Base-by-base conservation (phyloP, 2,888 invertebrate species). In the Scaptomyza cyrtandrae region DNA sequence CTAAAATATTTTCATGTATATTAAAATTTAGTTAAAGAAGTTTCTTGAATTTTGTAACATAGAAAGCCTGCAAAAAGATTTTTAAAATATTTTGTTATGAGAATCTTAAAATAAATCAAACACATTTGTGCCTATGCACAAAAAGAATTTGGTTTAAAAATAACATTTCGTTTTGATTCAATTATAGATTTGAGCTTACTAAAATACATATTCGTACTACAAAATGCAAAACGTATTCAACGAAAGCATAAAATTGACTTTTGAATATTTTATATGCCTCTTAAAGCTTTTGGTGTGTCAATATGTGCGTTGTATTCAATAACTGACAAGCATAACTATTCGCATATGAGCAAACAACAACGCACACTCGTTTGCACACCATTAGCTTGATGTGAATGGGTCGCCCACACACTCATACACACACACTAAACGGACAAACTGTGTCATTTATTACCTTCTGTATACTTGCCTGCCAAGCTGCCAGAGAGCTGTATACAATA, bases 401-500 rank as follows among this genome's bases (percentile, higher is more conserved):
- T 19, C 29, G 56, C 41, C 46, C 43, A 33, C 27, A 57, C 19
- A 55, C 9, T 45, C 27, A 39, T 31, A 43, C 16, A 37, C 9
- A 53, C 39, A 45, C 27, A 41, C 43, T 50, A 24, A n/a, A 13
- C 50, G 57, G 64, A 60, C 70, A 78, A 76, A 80, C 81, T 80
- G 79, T 80, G 83, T 75, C 83, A 83, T 83, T 83, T 83, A 83
- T 83, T 84, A 83, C 83, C 81, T 84, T 75, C 79, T 67, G 69
- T 79, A 78, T 75, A 79, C 77, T 84, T 80, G 77, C 57, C 86
- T 86, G 86, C 81, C 84, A 77, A 84, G 80, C 86, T 86, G 81
- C 79, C 81, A 84, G 62, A 63, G 79, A 84, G 67, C 77, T 52
- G 79, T 80, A 69, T 81, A 83, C 81, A 86, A 85, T 85, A 85